These are phyloP conservation scores for Scytalopus superciliaris DNA, from an alignment of 2,113 vertebrate genomes.

Conservation along the genomic window DNA sequence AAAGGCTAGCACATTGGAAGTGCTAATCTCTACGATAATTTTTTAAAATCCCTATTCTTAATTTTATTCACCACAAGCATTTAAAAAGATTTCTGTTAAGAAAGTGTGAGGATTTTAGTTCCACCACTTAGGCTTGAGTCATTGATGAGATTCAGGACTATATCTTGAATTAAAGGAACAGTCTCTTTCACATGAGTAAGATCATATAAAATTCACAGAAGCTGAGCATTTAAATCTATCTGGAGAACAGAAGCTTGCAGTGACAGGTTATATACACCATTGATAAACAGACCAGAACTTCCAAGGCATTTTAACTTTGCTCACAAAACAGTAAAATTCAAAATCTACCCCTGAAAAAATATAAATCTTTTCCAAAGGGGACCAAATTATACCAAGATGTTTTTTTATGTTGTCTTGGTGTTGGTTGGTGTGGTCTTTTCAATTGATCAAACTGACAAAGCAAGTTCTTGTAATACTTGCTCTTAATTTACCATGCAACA, in stretches of 20 bases:
- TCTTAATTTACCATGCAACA: not conserved
- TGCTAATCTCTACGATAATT: not conserved
- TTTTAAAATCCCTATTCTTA: not conserved
- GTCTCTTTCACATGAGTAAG: not conserved
- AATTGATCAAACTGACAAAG: not conserved
- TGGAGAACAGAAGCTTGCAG: not conserved
- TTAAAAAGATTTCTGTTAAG: not conserved
- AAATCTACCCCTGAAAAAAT: not conserved
- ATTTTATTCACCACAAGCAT: not conserved
- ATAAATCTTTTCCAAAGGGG: not conserved
- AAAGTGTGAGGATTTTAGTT: not conserved
- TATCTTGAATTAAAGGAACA: not conserved
- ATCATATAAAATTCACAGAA: not conserved
- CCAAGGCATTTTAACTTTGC: not conserved
- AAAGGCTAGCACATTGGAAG: not conserved
- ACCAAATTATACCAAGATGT: not conserved
- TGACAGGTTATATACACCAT: not conserved
- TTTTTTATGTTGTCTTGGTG: not conserved
- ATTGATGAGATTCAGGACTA: not conserved
- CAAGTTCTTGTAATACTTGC: not conserved
- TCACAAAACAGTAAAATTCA: not conserved
- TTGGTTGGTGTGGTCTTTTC: not conserved
- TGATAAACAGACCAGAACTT: accelerated
- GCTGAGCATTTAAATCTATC: not conserved
- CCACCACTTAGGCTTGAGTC: not conserved